Percentiles rank a stretch among this genome's conserved stretches.
Evolutionary conservation across 2,888 invertebrate genomes (phyloP).

Genomic region (Prenolepis imparis): DNA sequence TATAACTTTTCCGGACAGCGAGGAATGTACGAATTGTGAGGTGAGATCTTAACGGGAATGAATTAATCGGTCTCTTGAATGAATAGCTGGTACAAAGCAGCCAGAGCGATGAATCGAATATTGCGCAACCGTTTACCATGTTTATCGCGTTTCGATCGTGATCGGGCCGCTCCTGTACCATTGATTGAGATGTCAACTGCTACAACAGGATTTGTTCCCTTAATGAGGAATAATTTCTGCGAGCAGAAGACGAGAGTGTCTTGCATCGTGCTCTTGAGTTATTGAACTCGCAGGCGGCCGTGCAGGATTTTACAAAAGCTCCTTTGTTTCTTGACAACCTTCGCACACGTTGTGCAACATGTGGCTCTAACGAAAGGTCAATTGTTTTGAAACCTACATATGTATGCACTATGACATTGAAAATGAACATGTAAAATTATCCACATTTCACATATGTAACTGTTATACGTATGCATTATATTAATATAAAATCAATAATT

Average conservation of each 20-base stretch:
- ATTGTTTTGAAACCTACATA: conserved; percentile 6
- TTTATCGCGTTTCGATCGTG: conserved; percentile 59
- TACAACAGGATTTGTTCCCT: conserved; percentile 36
- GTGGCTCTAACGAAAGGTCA: conserved; percentile 31
- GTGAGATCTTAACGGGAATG: conserved; percentile 54
- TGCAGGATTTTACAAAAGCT: conserved; percentile 40
- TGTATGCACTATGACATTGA: not conserved
- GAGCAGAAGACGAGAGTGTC: not conserved
- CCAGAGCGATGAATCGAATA: conserved; percentile 74
- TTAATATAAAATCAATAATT: not conserved
- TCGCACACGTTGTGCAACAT: conserved; percentile 22
- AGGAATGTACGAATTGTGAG: conserved; percentile 34
- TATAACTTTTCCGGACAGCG: conserved; percentile 32
- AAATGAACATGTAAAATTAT: not conserved
- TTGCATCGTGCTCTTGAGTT: conserved; percentile 17
- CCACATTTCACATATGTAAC: no score
- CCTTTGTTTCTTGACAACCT: conserved; percentile 36
- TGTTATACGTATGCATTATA: not conserved
- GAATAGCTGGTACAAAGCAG: conserved; percentile 65
- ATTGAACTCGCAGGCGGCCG: conserved; percentile 22
- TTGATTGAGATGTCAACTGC: conserved; percentile 73
- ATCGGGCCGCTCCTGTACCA: conserved; percentile 47
- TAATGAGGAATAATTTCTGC: conserved; percentile 10
- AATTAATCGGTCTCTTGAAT: conserved; percentile 66
- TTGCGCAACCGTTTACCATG: conserved; percentile 64